Base-by-base conservation (phyloP, 2,797 vertebrate genomes). In the Heliangelus exortis region DNA sequence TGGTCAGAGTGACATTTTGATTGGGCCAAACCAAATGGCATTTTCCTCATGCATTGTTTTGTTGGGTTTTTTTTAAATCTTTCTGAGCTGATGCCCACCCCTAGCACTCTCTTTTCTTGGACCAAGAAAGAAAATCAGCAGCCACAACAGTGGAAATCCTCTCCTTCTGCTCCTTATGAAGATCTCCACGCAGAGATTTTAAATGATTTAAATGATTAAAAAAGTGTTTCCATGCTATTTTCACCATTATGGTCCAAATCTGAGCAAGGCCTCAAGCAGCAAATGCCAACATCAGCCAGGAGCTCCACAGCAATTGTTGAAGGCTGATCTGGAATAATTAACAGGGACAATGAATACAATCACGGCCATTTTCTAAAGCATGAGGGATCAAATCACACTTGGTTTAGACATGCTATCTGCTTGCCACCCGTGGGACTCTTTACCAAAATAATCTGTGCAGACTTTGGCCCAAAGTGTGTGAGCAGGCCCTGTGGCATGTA, bases 1-100 rank as follows among this genome's bases (percentile, higher is more conserved):
- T 91, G 93, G 95, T 93, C 94, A 96, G 93, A 96, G 88, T 90
- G 93, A 95, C 93, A 96, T 96, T 96, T 95, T 89, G 92, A 87
- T 89, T 83, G 91, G 92, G 95, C 91, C 92, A 95, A 94, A 93
- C 74, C 69, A 94, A 93, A 87, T 90, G 88, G 87, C 93, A 96
- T 96, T 93, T 93, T 95, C 89, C 73, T 88, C 58, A 66, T 61
- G 73, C 48, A 75, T 75, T 89, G 83, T 87, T 14, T 41, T 41
- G 12, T 41, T 14, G 13, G 13, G 12, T 41, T 95, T 95, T 90
- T 90, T 82, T 83, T 90, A 57, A 92, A 20, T 66, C 83, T 89
- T 84, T 48, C 54, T n/a, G 71, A 82, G 76, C 78, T 81, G 69
- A 17, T 79, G 80, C 80, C 83, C 71, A 94, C 73, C 71, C 87